Evolutionary conservation across 2,888 invertebrate genomes (phyloP), one percentile per base, ranked within the genome.

Genomic region (Epinotia ramella): DNA sequence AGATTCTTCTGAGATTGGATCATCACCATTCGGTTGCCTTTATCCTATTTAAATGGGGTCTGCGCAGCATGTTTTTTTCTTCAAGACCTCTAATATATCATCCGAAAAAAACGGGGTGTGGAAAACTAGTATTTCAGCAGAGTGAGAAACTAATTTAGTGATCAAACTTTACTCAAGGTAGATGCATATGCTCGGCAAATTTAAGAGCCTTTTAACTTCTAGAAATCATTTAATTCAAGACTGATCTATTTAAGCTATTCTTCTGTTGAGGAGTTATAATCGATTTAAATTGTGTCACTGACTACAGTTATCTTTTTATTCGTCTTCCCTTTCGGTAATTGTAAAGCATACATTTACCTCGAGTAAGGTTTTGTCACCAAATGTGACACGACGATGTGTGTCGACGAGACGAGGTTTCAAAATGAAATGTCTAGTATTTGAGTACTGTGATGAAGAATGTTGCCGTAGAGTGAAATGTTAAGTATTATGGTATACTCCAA

Each of bases 401-500:
- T n/a, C n/a, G n/a, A n/a, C 49, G 49, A 57, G 18, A 13, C 56
- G 59, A 49, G 65, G 53, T 33, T 62, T 16, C 5, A 44, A 53
- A 49, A 33, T 67, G 56, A 72, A 62, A 71, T 18, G 60, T 49
- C 64, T 64, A 71, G 75, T 75, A 65, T 75, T 72, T 76, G 67
- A 67, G 71, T 65, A 65, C 72, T 76, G 67, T 76, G 76, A 76
- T 76, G 62, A 66, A 60, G 44, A 67, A 40, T 40, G 71, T 72
- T 67, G 71, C 72, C 62, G 67, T 57, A 46, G 72, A 66, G 70
- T 71, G 63, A 63, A 73, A 44, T 57, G 68, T 57, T 68, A 57
- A 68, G 73, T 73, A 73, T 75, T 71, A 75, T 70, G 70, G 74
- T 64, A 70, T 75, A 65, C 49, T 64, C 20, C 59, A n/a, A 64